A percentile compares a stretch with the other conserved stretches of the same genome.
phyloP scores from a whole-genome alignment of 2,113 vertebrate genomes.

The Beaufortia kweichowensis region DNA sequence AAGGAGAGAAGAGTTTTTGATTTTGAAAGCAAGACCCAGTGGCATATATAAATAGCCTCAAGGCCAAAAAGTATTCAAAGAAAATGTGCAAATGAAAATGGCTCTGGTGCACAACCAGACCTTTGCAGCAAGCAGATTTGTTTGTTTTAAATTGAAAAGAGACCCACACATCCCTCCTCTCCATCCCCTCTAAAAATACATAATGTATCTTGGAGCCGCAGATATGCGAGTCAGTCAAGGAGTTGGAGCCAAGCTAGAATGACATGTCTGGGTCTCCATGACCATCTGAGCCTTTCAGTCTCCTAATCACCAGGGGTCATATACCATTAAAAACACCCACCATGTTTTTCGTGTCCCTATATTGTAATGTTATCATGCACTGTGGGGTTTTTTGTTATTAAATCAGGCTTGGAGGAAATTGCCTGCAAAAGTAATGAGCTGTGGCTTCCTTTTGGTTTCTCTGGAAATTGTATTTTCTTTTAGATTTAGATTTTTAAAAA shows the following conservation, averaged over 20 bases:
- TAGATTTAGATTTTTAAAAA: not conserved
- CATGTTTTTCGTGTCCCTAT: not conserved
- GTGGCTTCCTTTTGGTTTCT: not conserved
- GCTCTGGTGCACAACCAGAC: not conserved
- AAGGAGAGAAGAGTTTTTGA: not conserved
- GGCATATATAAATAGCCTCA: not conserved
- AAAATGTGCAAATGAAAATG: not conserved
- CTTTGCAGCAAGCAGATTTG: not conserved
- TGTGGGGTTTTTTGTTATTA: not conserved
- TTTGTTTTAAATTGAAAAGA: slow-evolving; percentile 25
- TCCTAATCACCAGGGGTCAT: slow-evolving; percentile 12
- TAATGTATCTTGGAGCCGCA: slow-evolving; percentile 53
- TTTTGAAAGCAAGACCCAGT: not conserved
- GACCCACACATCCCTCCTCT: slow-evolving; percentile 28
- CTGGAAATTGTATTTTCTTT: not conserved
- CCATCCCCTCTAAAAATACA: slow-evolving; percentile 64
- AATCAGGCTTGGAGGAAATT: not conserved
- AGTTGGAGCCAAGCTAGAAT: slow-evolving; percentile 66
- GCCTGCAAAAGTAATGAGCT: not conserved
- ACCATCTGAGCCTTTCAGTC: slow-evolving; percentile 46
- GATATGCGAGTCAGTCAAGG: slow-evolving; percentile 57
- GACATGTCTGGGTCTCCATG: slow-evolving; percentile 55
- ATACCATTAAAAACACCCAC: not conserved
- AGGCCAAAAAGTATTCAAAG: not conserved
- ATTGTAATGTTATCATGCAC: not conserved